Base-by-base conservation (phyloP, 2,797 vertebrate species). In the Hydrocynus forskahlii region DNA sequence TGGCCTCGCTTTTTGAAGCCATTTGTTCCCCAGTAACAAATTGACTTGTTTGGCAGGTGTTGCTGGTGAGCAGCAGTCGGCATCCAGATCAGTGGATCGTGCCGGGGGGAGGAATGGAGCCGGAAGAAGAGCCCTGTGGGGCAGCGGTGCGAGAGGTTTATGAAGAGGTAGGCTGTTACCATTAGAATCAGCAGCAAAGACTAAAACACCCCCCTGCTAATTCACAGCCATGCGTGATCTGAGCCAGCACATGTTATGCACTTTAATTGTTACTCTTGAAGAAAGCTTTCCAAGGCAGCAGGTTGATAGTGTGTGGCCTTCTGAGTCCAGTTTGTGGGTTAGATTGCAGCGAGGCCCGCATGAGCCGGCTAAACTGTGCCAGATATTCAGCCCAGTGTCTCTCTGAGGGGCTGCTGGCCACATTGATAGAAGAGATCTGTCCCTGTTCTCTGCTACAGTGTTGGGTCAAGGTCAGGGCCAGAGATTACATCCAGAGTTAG, bases 71-170 rank as follows among this genome's bases (percentile, higher is more conserved):
- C 87, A 96, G 96, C 86, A 96, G 96, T 89, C 93, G 95, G 40
- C 94, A 96, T 52, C 96, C 96, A 69, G 96, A 96, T 87, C 95
- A 96, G 71, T 96, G 96, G 96, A 96, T 96, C 83, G 95, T 96
- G 45, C 96, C 96, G 0, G 96, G 96, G 64, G 95, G 96, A 87
- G 96, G 96, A 78, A 96, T 96, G 95, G 96, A 96, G 83, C 95
- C 96, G 0, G 95, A 96, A 87, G 95, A 96, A 69, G 96, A 96
- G 81, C 95, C 96, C 0, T 94, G 95, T 0, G 94, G 95, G 48
- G 96, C 96, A n/a, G 96, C 96, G 0, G 94, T 96, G 81, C 92
- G 96, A 88, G 96, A 96, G 80, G 95, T 96, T 14, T 96, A 94
- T 77, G 95, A 96, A 92, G 96, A 96, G 95, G 96, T 96, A 89